These are phyloP conservation scores for Perodicticus potto DNA, from an alignment of 2,797 vertebrate genomes.

Conservation along the genomic window DNA sequence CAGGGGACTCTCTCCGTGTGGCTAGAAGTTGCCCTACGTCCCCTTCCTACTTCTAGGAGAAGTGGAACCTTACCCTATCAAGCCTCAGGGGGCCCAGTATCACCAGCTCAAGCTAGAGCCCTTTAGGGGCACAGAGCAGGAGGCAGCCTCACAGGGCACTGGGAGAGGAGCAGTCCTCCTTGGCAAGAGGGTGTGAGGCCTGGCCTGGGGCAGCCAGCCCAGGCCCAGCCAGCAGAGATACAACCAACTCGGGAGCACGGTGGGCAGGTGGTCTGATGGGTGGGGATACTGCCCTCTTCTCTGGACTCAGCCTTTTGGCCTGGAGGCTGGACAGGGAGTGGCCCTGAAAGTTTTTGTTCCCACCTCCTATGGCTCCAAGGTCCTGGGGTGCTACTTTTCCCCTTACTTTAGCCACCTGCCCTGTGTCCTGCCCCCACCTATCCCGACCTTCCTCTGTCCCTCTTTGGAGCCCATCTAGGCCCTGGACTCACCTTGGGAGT, in stretches of 20 bases:
- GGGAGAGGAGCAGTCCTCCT: background rate
- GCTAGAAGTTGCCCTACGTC: background rate
- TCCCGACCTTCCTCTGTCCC: background rate
- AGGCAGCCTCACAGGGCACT: background rate
- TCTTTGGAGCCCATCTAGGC: background rate
- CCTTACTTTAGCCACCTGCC: background rate
- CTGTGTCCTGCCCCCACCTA: background rate
- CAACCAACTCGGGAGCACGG: rapidly evolving
- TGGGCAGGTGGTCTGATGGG: background rate
- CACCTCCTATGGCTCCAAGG: background rate
- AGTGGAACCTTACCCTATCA: background rate
- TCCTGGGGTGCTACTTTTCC: too few relatives aligned
- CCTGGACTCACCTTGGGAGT: too few relatives aligned
- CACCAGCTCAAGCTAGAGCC: background rate
- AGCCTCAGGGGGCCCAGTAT: background rate
- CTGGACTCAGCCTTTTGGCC: background rate
- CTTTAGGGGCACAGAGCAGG: background rate
- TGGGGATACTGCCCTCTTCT: background rate
- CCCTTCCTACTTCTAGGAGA: background rate
- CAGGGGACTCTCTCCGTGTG: background rate
- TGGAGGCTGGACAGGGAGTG: background rate
- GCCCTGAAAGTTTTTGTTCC: background rate
- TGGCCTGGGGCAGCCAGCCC: background rate
- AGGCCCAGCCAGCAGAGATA: background rate
- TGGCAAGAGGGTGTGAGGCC: background rate